A percentile compares a stretch with the other conserved stretches of the same genome.
These are phyloP conservation scores for Phalanger gymnotis DNA, from an alignment of 2,797 vertebrate genomes.

Conservation along the genomic window DNA sequence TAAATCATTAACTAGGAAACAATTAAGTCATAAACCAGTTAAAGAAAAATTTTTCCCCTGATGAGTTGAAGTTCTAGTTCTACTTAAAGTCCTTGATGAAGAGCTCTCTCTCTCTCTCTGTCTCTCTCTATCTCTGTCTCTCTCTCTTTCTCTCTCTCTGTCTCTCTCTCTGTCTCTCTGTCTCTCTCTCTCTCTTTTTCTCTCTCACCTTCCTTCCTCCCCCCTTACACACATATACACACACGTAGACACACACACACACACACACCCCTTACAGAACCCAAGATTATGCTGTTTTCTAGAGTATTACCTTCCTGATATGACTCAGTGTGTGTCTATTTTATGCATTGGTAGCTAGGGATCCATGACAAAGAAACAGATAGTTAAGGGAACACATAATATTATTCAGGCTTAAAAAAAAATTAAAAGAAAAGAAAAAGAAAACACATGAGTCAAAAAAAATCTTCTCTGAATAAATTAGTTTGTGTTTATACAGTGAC, in stretches of 20 bases:
- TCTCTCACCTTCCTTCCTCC: too few species aligned
- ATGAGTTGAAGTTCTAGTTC: background rate
- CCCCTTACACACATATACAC: background rate
- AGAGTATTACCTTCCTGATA: background rate
- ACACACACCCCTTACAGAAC: background rate
- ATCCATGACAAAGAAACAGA: background rate
- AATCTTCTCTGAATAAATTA: background rate
- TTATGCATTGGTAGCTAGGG: background rate
- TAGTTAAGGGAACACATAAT: background rate
- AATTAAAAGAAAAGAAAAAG: background rate
- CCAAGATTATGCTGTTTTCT: background rate
- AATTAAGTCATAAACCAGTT: background rate
- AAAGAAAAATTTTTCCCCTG: background rate
- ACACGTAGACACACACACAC: background rate
- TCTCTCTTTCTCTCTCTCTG: background rate
- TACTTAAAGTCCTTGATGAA: background rate
- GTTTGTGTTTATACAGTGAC: background rate
- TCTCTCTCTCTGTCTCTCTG: background rate
- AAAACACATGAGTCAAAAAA: background rate
- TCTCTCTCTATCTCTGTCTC: background rate
- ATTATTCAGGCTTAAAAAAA: background rate
- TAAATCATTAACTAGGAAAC: background rate
- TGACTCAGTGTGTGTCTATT: background rate
- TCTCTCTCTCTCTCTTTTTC: background rate
- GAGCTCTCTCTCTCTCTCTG: background rate